Evolutionary conservation across 2,797 vertebrate genomes (phyloP).

Genomic region (Octomys mimax): DNA sequence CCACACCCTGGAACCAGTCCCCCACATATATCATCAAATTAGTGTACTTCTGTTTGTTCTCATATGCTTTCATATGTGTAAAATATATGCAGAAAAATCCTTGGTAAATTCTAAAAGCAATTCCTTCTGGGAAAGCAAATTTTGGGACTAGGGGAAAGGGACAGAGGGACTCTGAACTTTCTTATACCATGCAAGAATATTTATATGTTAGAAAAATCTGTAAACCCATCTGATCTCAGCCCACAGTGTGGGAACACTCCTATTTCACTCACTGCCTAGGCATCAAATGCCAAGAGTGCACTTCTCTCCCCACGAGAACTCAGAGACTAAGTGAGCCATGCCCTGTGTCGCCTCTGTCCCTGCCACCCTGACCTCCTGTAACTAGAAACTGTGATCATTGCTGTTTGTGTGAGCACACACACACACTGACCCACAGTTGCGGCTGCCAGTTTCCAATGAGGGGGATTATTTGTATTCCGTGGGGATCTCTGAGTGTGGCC

Average conservation of each 20-base stretch:
- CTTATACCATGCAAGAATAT: neutral
- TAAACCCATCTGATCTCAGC: neutral
- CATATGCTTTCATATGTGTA: neutral
- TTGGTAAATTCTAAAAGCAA: neutral
- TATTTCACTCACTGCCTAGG: neutral
- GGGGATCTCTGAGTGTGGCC: constrained; percentile 73
- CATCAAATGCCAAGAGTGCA: neutral
- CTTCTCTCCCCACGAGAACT: neutral
- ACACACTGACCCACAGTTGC: constrained; percentile 44
- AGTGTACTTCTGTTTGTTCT: neutral
- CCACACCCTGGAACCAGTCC: neutral
- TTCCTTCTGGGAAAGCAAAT: neutral
- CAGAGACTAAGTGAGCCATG: neutral
- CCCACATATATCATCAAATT: neutral
- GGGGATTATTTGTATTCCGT: constrained; percentile 85
- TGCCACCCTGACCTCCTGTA: constrained; percentile 24
- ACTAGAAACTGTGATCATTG: constrained; percentile 64
- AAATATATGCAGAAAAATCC: neutral
- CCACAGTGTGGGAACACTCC: neutral
- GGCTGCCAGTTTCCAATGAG: constrained; percentile 67
- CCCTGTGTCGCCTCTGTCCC: neutral
- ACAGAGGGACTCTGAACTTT: neutral
- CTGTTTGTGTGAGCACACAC: constrained; percentile 55
- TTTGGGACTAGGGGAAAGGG: no score
- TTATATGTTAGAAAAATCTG: neutral